These are phyloP conservation scores for Chinchilla lanigera DNA, from an alignment of 2,113 vertebrate species.

Conservation along the genomic window DNA sequence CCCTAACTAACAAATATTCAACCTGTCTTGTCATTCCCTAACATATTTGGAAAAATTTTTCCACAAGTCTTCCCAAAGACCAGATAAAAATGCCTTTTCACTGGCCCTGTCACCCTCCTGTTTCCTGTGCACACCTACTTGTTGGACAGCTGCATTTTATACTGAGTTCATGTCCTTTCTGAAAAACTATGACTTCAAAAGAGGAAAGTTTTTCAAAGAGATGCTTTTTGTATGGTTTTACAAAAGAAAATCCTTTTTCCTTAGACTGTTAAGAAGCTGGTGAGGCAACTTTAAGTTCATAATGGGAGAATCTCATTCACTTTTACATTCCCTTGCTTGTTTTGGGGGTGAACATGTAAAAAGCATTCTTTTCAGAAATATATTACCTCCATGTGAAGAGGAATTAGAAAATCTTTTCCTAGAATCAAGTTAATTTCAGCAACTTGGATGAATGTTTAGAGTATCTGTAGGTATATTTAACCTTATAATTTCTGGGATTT, in stretches of 20 bases:
- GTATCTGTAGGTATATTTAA: neutral
- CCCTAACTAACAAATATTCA: slow-evolving; percentile 31
- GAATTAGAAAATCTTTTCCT: slow-evolving; percentile 43
- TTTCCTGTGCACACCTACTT: slow-evolving; percentile 74
- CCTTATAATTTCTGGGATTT: slow-evolving; percentile 57
- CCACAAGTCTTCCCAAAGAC: slow-evolving; percentile 52
- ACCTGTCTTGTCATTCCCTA: slow-evolving; percentile 33
- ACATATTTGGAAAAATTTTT: slow-evolving; percentile 51
- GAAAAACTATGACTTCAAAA: slow-evolving; percentile 51
- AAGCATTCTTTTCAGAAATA: slow-evolving; percentile 25
- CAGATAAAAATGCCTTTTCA: slow-evolving; percentile 66
- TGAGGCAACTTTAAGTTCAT: neutral
- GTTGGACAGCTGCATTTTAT: slow-evolving; percentile 57
- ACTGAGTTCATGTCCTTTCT: slow-evolving; percentile 57
- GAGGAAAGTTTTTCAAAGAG: slow-evolving; percentile 62
- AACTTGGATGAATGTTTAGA: slow-evolving; percentile 44
- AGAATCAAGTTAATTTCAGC: neutral
- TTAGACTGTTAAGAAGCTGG: neutral
- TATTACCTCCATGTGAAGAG: neutral
- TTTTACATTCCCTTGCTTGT: slow-evolving; percentile 23
- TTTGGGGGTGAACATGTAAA: slow-evolving; percentile 47
- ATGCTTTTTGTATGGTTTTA: slow-evolving; percentile 4
- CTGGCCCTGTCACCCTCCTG: neutral
- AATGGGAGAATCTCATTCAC: slow-evolving; percentile 9
- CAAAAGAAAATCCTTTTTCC: slow-evolving; percentile 3